Evolutionary conservation across 1,140 invertebrate species (phyloP).

Genomic region (Zaprionus africanus): DNA sequence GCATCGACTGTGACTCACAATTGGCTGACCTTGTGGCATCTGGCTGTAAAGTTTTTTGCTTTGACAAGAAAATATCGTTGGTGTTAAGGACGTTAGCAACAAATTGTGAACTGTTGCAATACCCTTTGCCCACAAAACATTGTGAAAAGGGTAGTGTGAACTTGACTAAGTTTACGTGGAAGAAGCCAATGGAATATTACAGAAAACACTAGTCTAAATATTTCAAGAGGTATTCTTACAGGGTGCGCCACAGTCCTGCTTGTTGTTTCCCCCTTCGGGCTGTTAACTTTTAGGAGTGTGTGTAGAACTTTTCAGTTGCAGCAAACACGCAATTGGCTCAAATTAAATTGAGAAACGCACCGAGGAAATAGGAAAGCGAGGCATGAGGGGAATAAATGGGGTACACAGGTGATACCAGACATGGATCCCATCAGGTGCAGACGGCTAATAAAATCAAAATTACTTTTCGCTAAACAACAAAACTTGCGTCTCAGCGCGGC

Average conservation of each 20-base stretch:
- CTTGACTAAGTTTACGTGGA: too few relatives aligned
- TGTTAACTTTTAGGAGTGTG: constrained; percentile 60
- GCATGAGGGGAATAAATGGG: neutral
- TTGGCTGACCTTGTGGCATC: constrained; percentile 60
- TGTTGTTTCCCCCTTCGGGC: constrained; percentile 27
- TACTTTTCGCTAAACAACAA: constrained; percentile 65
- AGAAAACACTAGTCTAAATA: too few relatives aligned
- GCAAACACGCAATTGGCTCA: constrained; percentile 65
- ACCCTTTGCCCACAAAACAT: neutral
- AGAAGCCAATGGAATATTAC: too few relatives aligned
- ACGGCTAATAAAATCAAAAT: constrained; percentile 83
- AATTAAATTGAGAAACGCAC: constrained; percentile 71
- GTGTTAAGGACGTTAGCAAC: constrained; percentile 59
- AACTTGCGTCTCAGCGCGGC: constrained; percentile 35
- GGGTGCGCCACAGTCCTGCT: constrained; percentile 5
- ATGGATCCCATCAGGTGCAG: constrained; percentile 73
- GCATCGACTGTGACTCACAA: constrained; percentile 39
- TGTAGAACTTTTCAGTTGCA: constrained; percentile 54
- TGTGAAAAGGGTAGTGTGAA: neutral
- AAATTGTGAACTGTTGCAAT: constrained; percentile 59
- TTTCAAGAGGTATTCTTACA: too few relatives aligned
- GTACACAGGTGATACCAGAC: neutral
- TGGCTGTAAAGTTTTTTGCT: constrained; percentile 51
- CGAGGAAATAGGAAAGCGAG: neutral
- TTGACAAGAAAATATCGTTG: constrained; percentile 63